Base-by-base conservation (phyloP, 2,797 vertebrate species). In the Crocidura indochinensis region DNA sequence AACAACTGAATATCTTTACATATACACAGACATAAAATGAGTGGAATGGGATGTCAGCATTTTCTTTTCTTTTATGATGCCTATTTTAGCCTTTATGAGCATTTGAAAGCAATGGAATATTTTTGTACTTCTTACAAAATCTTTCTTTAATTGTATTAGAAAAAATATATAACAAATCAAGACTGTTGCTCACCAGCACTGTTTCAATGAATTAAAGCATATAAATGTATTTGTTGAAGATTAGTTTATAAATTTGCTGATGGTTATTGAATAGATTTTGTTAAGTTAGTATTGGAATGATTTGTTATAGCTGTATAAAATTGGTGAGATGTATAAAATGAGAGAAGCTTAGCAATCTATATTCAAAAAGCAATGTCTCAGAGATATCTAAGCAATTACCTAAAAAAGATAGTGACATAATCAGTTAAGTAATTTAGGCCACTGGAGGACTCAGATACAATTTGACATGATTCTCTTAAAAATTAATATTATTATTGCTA, bases 291-390 rank as follows among this genome's bases (percentile, higher is more conserved):
- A 47, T 44, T 78, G n/a, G 67, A 60, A 78, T 60, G 4, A 51
- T 19, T 71, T 89, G 17, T 89, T 71, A 78, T 77, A 82, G n/a
- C 19, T 73, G 0, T 20, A 44, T 60, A 87, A 77, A 91, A 62
- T 6, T 88, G 3, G 38, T 62, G 14, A 74, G 38, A 60, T 67
- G 4, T 4, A 20, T 27, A 74, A 62, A 6, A 20, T 27, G 69
- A 62, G 47, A 81, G 60, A 92, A 79, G 4, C 8, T 82, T 72
- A 24, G 0, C 11, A 84, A 94, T 1, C 10, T 72, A 8, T 78
- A 10, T 19, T 84, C 72, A n/a, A 82, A 93, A 86, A 80, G 11
- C 22, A 9, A 20, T 87, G 71, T 81, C 1, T 92, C 82, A 47
- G 27, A 82, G 84, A 71, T 2, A 26, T 72, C 71, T 75, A 56